Evolutionary conservation across 2,113 vertebrate species (phyloP).

Genomic region (Cathartes aura): DNA sequence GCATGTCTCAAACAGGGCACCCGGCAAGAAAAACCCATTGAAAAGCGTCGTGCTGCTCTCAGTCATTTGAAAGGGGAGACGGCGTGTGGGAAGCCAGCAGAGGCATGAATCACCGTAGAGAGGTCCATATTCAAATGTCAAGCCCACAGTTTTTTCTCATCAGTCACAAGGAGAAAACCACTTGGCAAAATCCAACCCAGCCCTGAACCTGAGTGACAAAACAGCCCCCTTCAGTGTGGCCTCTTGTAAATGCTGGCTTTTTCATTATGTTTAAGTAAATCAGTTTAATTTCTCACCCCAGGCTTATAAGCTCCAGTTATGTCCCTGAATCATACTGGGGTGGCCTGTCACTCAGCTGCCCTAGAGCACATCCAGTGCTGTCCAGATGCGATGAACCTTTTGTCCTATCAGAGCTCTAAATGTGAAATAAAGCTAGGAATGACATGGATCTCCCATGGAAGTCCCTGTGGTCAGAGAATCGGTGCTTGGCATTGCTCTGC

Average conservation of each 20-base stretch:
- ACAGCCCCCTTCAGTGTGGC: not conserved
- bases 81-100: accelerated
- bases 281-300: not conserved
- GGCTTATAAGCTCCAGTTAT: not conserved
- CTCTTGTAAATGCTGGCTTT: not conserved
- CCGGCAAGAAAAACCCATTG: not conserved
- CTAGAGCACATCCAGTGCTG: not conserved
- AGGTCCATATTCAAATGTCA: not conserved
- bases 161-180: not conserved
- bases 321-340: not conserved
- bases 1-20: not conserved
- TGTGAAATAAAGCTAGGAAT: not conserved
- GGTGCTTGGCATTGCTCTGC: not conserved
- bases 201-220: not conserved
- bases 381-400: not conserved
- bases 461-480: not conserved
- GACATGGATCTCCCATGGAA: not conserved
- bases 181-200: not conserved
- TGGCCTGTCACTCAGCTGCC: not conserved
- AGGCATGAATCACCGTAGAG: not conserved
- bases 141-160: not conserved
- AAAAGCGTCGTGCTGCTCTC: not conserved
- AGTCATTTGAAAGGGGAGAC: not conserved
- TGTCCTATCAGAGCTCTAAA: not conserved
- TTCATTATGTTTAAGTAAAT: not conserved